Conservation (phyloP, 2,888 invertebrate genomes). For the Mantis religiosa region DNA sequence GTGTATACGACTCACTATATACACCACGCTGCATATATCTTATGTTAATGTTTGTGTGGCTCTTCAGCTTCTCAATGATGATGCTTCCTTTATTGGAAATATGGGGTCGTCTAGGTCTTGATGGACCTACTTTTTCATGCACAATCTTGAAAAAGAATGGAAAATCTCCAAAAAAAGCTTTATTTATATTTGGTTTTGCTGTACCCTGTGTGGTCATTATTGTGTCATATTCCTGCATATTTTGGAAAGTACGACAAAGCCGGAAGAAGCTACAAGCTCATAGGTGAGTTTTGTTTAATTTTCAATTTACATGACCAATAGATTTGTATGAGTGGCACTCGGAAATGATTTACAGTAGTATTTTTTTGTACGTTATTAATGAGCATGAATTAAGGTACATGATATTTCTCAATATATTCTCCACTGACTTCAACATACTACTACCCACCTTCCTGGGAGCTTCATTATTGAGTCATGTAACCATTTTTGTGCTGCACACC, state of each 20-base stretch:
- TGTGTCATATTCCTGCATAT: slow-evolving; percentile 81
- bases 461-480: too few species aligned
- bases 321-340: too few species aligned
- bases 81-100: slow-evolving; percentile 75
- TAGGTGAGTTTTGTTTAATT: slow-evolving; percentile 49
- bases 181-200: slow-evolving; percentile 78
- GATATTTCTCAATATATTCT: too few species aligned
- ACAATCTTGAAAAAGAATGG: slow-evolving; percentile 77
- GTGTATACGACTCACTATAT: slow-evolving; percentile 74
- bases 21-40: slow-evolving; percentile 65
- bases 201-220: slow-evolving; percentile 82
- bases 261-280: slow-evolving; percentile 69
- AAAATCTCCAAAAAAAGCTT: slow-evolving; percentile 75
- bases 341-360: too few species aligned
- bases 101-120: slow-evolving; percentile 81
- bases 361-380: too few species aligned
- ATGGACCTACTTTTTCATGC: slow-evolving; percentile 79
- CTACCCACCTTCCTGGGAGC: too few species aligned
- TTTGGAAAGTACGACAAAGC: slow-evolving; percentile 71
- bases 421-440: too few species aligned
- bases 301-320: neutral
- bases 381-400: too few species aligned
- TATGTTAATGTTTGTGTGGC: slow-evolving; percentile 78
- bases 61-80: slow-evolving; percentile 68
- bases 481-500: too few species aligned